Base-by-base conservation (phyloP, 2,797 vertebrate species). In the Cheirogaleus major region DNA sequence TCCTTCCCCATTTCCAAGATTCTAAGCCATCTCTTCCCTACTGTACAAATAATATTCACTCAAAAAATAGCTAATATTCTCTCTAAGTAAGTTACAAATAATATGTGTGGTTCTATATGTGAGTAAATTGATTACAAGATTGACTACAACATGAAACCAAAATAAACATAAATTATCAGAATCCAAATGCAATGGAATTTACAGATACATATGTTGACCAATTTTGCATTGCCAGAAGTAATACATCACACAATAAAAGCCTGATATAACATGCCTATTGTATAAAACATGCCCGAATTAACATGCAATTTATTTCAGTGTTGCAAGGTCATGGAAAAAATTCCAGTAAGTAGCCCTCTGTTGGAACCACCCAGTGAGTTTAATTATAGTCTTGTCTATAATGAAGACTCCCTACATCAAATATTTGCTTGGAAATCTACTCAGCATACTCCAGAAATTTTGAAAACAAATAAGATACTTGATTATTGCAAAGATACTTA, bases 401-500 rank as follows among this genome's bases (percentile, higher is more conserved):
- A 82, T 18, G 93, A 96, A 95, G 73, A 82, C 52, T 87, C 69
- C 57, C 52, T 82, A 20, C 38, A 79, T 91, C 94, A 85, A 95
- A 95, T n/a, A n/a, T 50, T 89, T 48, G 45, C 52, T 96, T 94
- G 35, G 83, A 95, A 95, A 92, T 89, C 82, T 87, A 69, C 81
- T 95, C 67, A 4, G 12, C 73, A 59, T 27, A 48, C 35, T 86
- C 85, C 8, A 94, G 80, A 91, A 85, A 55, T 27, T 84, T 67
- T 84, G 48, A 94, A 97, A 96, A 93, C 79, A 96, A 93, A 61
- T 96, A 91, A 91, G 65, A 75, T 57, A 59, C 63, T 90, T 50
- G 79, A 82, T 85, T 30, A 50, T 83, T 79, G 73, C 82, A 88
- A 81, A 96, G 67, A 90, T 97, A 99, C 99, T 99, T 98, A 99